Evolutionary conservation across 2,113 vertebrate genomes (phyloP), one percentile per base, ranked within the genome.

Genomic region (Myotis davidii): DNA sequence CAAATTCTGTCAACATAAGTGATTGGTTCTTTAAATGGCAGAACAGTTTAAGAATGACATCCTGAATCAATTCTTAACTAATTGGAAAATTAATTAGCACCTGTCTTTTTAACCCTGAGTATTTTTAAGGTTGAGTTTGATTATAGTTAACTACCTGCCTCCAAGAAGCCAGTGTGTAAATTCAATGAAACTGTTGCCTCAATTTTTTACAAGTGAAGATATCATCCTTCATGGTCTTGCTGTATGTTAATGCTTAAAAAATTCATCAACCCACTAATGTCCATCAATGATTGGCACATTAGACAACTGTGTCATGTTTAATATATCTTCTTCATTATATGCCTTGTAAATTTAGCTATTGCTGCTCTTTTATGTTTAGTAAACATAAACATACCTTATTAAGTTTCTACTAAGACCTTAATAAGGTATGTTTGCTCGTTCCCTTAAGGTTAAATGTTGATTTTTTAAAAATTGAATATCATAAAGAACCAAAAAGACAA

Each of bases 11-110:
- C 97, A 97, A 93, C 94, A 83, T 94, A 97, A 98, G 88, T 97
- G 96, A 98, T 91, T 73, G 48, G 37, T 52, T 97, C n/a, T 88
- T 97, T 98, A 97, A 98, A 94, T 70, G 81, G 97, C 79, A 97
- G 95, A 96, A 96, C 95, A 94, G 86, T 78, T 95, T 95, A 97
- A 96, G 82, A 84, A 97, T 97, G 96, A 96, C 92, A 94, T 81
- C 25, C 11, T 91, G 72, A 98, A 97, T 98, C 78, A 0, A 97
- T 98, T 97, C 59, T 81, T 97, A 95, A 95, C 89, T 98, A 98
- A 98, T 97, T 97, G 87, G 95, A 98, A 97, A 96, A 98, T 97
- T 98, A 98, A 98, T 98, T 98, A 95, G 88, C 82, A 87, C 90
- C 96, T 98, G 85, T 97, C 97, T 97, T 96, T 94, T 93, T 95